Conservation (phyloP, 2,888 invertebrate species). For the Hemistola chrysoprasaria region DNA sequence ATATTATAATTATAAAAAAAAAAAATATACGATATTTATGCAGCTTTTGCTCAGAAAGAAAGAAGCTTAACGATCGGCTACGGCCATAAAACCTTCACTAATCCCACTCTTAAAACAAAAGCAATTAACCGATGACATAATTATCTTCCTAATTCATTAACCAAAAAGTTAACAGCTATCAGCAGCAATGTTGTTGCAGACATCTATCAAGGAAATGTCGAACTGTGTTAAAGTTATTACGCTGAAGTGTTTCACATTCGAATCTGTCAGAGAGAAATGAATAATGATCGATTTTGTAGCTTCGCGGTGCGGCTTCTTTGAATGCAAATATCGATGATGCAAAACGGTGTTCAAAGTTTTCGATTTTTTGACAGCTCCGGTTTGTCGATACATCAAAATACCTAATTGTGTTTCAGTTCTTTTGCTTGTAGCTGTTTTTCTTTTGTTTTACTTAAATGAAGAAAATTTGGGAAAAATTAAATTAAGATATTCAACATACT, state of each 20-base stretch:
- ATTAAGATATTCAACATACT: too few species aligned
- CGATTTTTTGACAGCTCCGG: background rate
- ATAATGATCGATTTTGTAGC: slow-evolving; percentile 66
- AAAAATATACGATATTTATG: too few species aligned
- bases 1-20: too few species aligned
- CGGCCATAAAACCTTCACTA: too few species aligned
- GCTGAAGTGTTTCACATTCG: slow-evolving; percentile 66
- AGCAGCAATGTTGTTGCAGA: slow-evolving; percentile 58
- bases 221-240: slow-evolving; percentile 65
- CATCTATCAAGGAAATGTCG: slow-evolving; percentile 53
- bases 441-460: too few species aligned
- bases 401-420: background rate
- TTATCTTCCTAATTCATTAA: slow-evolving; percentile 16
- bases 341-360: slow-evolving; percentile 9
- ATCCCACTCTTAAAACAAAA: too few species aligned
- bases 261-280: slow-evolving; percentile 70
- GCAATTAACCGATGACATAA: slow-evolving; percentile 13
- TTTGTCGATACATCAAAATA: background rate
- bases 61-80: too few species aligned
- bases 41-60: too few species aligned
- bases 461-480: too few species aligned
- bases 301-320: slow-evolving; percentile 51
- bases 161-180: slow-evolving; percentile 50
- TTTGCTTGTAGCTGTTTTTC: background rate
- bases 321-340: slow-evolving; percentile 14